Evolutionary conservation across 2,113 vertebrate species (phyloP), one percentile per base, ranked within the genome.

Genomic region (Petromus typicus): DNA sequence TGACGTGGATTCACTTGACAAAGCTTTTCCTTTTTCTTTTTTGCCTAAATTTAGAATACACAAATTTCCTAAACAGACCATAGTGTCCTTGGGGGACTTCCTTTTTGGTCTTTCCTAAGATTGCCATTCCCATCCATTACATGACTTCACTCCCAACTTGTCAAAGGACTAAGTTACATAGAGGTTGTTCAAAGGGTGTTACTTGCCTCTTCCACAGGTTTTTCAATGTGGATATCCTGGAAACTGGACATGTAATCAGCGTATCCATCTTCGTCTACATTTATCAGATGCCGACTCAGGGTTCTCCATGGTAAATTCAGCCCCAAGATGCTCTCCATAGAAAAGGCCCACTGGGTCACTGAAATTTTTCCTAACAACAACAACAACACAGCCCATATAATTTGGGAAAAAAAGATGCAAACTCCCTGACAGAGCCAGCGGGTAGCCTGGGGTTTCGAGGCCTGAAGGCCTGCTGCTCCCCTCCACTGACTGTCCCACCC

Each of bases 261-360:
- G 37, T 97, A 97, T 96, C 99, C 99, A 93, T 99, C 98, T 11
- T 96, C 4, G 66, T 98, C 97, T 78, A 95, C 96, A 6, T 95
- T 98, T 27, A 98, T 99, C 92, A 99, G 97, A 30, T 97, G 98
- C 2, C 98, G 88, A 22, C 98, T 98, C 76, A 99, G 98, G 0
- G 99, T 99, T 98, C 99, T 99, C 99, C 99, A 99, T 16, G 99
- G 99, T 83, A 99, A 98, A 8, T 99, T 98, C 96, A 99, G 98
- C 25, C 98, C 98, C 67, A 99, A 98, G 17, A 99, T 97, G 5
- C 98, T 98, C 93, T 99, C 99, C 97, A 99, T 97, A 0, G 98
- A 99, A 95, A 97, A 98, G 87, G 99, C 99, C 99, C 99, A 99
- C 37, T 99, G 99, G 5, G 97, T 98, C 96, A 98, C 76, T 18